Evolutionary conservation across 2,888 invertebrate genomes (phyloP).

Genomic region (Nezara viridula): DNA sequence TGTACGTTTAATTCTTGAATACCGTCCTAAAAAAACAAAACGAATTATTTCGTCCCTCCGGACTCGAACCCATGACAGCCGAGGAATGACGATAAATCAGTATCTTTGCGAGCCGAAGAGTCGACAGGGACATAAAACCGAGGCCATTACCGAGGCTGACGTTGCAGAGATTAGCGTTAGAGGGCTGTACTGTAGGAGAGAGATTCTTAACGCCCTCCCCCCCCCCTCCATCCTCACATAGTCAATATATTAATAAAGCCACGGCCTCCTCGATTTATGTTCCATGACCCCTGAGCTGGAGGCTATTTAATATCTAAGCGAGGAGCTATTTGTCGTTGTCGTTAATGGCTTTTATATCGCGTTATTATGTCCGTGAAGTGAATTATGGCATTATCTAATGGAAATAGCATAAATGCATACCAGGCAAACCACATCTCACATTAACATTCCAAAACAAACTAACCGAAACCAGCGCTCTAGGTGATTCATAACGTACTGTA

Average conservation of each 20-base stretch:
- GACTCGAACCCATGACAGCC: neutral
- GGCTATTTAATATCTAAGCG: neutral
- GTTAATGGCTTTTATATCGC: slow-evolving; percentile 16
- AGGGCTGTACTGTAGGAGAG: neutral
- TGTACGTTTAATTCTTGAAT: neutral
- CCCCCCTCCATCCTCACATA: neutral
- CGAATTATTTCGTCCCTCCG: neutral
- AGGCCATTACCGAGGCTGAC: slow-evolving; percentile 37
- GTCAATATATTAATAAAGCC: slow-evolving; percentile 33
- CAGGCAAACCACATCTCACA: too few species aligned
- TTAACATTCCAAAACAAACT: neutral
- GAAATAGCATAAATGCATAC: too few species aligned
- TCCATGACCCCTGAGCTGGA: neutral
- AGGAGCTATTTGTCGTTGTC: neutral
- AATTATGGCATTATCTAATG: neutral
- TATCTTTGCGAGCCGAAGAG: slow-evolving; percentile 2
- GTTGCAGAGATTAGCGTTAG: slow-evolving; percentile 26
- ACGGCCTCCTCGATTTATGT: neutral
- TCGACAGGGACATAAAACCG: slow-evolving; percentile 15
- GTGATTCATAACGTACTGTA: too few species aligned
- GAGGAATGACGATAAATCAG: slow-evolving; percentile 14
- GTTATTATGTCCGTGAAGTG: neutral
- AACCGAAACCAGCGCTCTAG: too few species aligned
- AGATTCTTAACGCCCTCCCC: neutral
- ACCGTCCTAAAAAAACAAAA: neutral